A percentile compares a stretch with the other conserved stretches of the same genome.
These are phyloP conservation scores for Argyrosomus regius DNA, from an alignment of 2,797 vertebrate species.

Conservation along the genomic window DNA sequence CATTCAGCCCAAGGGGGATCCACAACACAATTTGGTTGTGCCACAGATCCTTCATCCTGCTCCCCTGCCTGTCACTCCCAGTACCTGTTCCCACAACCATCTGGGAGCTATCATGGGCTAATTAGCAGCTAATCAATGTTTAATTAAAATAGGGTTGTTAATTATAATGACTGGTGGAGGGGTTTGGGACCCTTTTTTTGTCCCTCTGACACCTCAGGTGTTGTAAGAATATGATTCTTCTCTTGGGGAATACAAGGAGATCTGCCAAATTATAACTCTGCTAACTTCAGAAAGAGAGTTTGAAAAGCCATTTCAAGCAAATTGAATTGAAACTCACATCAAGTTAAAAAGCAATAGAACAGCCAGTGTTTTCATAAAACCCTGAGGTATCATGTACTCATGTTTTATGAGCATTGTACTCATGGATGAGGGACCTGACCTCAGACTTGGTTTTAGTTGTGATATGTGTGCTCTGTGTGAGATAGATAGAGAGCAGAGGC, in stretches of 20 bases:
- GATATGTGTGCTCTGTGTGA: constrained; percentile 26
- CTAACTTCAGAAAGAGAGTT: constrained; percentile 50
- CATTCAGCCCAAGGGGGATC: constrained; percentile 79
- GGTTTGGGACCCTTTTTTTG: constrained; percentile 67
- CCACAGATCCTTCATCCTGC: constrained; percentile 84
- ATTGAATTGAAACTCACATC: constrained; percentile 39
- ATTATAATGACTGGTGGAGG: constrained; percentile 87
- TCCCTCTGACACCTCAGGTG: constrained; percentile 47
- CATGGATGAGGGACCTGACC: constrained; percentile 25
- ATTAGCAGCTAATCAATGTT: constrained; percentile 94
- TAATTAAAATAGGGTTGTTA: constrained; percentile 92
- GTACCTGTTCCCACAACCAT: constrained; percentile 84
- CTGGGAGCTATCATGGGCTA: constrained; percentile 90
- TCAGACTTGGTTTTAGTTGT: constrained; percentile 29
- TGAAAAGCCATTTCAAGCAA: constrained; percentile 38
- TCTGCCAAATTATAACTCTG: constrained; percentile 47
- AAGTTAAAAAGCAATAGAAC: constrained; percentile 14
- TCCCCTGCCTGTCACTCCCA: constrained; percentile 81
- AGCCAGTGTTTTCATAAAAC: constrained; percentile 28
- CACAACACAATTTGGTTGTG: constrained; percentile 78
- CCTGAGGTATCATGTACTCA: constrained; percentile 11
- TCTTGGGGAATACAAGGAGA: not conserved
- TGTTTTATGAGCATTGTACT: not conserved
- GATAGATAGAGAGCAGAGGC: constrained; percentile 15
- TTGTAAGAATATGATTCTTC: constrained; percentile 2